phyloP scores from a whole-genome alignment of 2,797 vertebrate genomes.

The Leptatherina wallacei region DNA sequence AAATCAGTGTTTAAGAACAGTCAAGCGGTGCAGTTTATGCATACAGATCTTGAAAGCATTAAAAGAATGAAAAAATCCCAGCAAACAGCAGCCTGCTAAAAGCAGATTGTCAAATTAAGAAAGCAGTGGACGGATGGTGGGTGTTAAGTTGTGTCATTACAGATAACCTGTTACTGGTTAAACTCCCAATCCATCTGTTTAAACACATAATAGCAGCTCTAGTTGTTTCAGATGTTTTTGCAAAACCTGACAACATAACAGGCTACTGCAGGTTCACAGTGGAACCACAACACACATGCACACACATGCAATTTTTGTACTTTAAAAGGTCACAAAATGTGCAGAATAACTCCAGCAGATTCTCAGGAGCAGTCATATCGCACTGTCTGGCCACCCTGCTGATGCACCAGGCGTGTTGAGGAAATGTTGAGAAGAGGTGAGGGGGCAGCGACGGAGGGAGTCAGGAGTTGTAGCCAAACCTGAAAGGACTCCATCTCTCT shows the following conservation, averaged over 20 bases:
- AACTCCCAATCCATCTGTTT: conserved; percentile 54
- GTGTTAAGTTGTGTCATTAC: conserved; percentile 59
- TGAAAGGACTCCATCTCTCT: conserved; percentile 79
- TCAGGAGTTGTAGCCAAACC: conserved; percentile 58
- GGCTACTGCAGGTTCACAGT: conserved; percentile 18
- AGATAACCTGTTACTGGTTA: conserved; percentile 63
- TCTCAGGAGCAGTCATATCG: conserved; percentile 52
- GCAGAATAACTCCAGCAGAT: conserved; percentile 61
- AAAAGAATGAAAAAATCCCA: conserved; percentile 22
- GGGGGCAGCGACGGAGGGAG: conserved; percentile 38
- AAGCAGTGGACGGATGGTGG: conserved; percentile 51
- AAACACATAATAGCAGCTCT: conserved; percentile 49
- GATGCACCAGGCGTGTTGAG: conserved; percentile 61
- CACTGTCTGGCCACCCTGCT: conserved; percentile 60
- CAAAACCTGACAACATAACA: conserved; percentile 46
- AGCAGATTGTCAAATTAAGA: conserved; percentile 64
- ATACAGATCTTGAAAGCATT: conserved; percentile 72
- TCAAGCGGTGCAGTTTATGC: conserved; percentile 66
- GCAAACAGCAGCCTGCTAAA: conserved; percentile 62
- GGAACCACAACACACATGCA: conserved; percentile 30
- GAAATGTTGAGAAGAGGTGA: conserved; percentile 66
- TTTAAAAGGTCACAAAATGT: conserved; percentile 70
- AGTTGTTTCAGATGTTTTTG: conserved; percentile 49
- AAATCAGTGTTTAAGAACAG: conserved; percentile 83
- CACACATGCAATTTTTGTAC: conserved; percentile 46